Base-by-base conservation (phyloP, 2,113 vertebrate genomes). In the Lepisosteus osseus region DNA sequence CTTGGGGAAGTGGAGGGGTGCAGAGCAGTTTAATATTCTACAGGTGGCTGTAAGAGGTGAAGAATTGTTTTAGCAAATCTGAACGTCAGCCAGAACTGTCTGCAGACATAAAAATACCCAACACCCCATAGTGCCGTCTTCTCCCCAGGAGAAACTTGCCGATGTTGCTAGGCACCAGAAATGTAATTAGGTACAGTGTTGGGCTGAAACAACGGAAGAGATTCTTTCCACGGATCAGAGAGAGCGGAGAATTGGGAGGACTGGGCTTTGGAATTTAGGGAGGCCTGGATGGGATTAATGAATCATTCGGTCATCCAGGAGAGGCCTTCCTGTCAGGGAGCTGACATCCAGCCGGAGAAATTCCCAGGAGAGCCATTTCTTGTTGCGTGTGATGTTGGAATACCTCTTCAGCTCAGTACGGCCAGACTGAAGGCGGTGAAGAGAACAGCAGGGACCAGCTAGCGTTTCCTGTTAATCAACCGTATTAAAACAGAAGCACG, bases 291-390 rank as follows among this genome's bases (percentile, higher is more conserved):
- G 73, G 79, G 76, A 79, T 86, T 85, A 83, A 63, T 62, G 72
- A 81, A 77, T 86, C 78, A 78, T 75, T 78, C 69, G 81, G 78
- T 78, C 76, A 76, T 71, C 62, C 0, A 72, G 70, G 61, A 75
- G 72, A 81, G 56, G 62, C 14, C 6, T 71, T 41, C 76, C 69
- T 72, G 59, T 77, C 68, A 67, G 69, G 51, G 65, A 61, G 40
- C 29, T 43, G 67, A 66, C 6, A 42, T 42, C 72, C 62, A 17
- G 54, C 70, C 56, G 65, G 72, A 15, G 68, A 29, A 56, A 68
- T n/a, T 12, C 63, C 3, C 54, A 8, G 15, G 11, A 42, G 14
- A 44, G 41, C 14, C 14, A 43, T 67, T 14, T 8, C 54, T 45
- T 51, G 8, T 65, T 63, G 65, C 45, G 56, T 57, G 43, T 29